phyloP scores from a whole-genome alignment of 2,797 vertebrate genomes.

The Kryptopterus vitreolus region DNA sequence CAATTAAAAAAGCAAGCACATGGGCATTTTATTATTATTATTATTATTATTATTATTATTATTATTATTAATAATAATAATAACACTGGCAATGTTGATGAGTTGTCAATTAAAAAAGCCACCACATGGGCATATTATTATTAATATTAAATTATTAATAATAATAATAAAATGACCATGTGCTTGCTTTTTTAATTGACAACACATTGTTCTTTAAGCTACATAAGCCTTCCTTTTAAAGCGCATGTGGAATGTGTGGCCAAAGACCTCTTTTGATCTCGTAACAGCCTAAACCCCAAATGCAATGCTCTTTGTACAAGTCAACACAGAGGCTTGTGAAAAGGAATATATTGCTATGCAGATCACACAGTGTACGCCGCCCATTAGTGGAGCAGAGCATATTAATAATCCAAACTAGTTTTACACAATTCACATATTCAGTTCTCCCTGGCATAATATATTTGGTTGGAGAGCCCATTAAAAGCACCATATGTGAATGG shows the following conservation, averaged over 20 bases:
- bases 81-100: too few species aligned
- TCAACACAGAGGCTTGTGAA: background rate
- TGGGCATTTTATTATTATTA: background rate
- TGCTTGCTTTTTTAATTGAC: background rate
- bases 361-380: background rate
- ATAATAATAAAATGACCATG: background rate
- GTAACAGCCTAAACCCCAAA: constrained; percentile 34
- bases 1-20: background rate
- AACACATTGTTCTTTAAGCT: constrained; percentile 22
- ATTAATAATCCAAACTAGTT: background rate
- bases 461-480: background rate
- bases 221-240: constrained; percentile 55
- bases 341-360: background rate
- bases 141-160: background rate
- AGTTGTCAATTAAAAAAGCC: too few species aligned
- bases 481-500: background rate
- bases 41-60: too few species aligned
- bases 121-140: too few species aligned
- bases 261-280: constrained; percentile 44
- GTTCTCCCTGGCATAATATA: background rate
- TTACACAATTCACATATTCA: background rate
- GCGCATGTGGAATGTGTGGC: constrained; percentile 71
- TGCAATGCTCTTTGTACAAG: constrained; percentile 25
- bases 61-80: too few species aligned
- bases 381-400: background rate